These are phyloP conservation scores for Anguilla rostrata DNA, from an alignment of 2,113 vertebrate genomes.

Conservation along the genomic window DNA sequence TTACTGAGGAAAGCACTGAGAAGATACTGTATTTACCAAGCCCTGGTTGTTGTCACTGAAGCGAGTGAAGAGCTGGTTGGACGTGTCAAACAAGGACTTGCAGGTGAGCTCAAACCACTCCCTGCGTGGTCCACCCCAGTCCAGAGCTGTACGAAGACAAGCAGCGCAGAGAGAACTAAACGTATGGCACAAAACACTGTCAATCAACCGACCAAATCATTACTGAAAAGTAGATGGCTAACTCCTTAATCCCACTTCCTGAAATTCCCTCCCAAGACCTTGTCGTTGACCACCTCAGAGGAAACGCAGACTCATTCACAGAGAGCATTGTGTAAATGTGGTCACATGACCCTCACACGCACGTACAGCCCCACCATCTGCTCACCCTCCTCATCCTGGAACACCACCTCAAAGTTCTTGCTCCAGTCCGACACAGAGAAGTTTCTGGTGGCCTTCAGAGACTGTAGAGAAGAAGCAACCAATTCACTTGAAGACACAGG, in stretches of 20 bases:
- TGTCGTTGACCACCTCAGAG: too few species aligned
- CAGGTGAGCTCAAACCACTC: constrained; percentile 98
- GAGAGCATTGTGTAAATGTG: neutral
- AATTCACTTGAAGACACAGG: neutral
- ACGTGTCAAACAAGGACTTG: constrained; percentile 93
- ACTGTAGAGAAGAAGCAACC: constrained; percentile 63
- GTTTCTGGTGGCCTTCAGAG: constrained; percentile 90
- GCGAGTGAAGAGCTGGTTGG: constrained; percentile 89
- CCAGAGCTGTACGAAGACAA: constrained; percentile 78
- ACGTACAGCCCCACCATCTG: constrained; percentile 7
- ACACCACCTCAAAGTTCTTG: constrained; percentile 97
- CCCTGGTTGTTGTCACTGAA: constrained; percentile 98
- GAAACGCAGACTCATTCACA: too few species aligned
- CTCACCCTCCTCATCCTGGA: constrained; percentile 97
- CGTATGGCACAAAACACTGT: neutral
- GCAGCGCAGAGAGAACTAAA: constrained; percentile 13
- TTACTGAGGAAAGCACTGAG: neutral
- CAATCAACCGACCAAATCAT: neutral
- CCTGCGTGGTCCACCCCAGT: constrained; percentile 95
- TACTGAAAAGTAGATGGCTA: too few species aligned
- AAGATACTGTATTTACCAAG: constrained; percentile 67
- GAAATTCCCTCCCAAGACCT: too few species aligned
- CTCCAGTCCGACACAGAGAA: constrained; percentile 98
- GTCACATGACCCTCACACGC: neutral
- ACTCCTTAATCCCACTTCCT: too few species aligned